Conservation (phyloP, 2,888 invertebrate species). For the Eulithis prunata region DNA sequence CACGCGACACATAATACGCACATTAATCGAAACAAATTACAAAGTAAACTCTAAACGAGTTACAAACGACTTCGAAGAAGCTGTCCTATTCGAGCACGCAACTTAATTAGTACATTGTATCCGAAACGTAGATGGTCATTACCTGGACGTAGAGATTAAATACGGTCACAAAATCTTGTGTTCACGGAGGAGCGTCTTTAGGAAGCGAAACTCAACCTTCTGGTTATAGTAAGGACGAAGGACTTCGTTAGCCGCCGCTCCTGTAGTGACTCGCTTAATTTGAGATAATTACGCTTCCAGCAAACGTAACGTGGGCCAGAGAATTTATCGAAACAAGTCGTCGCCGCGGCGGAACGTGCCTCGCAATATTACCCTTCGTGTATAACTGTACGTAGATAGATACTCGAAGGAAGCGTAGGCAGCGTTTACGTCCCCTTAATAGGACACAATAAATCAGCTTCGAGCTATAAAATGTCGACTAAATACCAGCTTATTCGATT, state of each 20-base stretch:
- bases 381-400: constrained; percentile 43
- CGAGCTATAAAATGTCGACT: constrained; percentile 59
- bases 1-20: constrained; percentile 58
- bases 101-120: constrained; percentile 56
- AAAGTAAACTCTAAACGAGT: constrained; percentile 44
- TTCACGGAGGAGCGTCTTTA: constrained; percentile 60
- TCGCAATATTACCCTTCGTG: constrained; percentile 52
- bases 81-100: constrained; percentile 49
- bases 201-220: constrained; percentile 76
- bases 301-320: constrained; percentile 67
- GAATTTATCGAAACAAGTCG: constrained; percentile 67
- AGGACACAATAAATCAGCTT: constrained; percentile 64
- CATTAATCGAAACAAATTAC: constrained; percentile 56
- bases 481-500: constrained; percentile 68
- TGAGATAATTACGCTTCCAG: constrained; percentile 76
- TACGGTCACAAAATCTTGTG: constrained; percentile 61
- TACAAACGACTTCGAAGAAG: constrained; percentile 53
- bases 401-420: constrained; percentile 55
- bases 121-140: constrained; percentile 57
- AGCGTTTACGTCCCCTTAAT: constrained; percentile 60
- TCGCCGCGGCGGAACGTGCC: constrained; percentile 48
- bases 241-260: constrained; percentile 71
- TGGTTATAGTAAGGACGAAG: constrained; percentile 65
- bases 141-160: constrained; percentile 59
- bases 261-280: constrained; percentile 79